phyloP scores from a whole-genome alignment of 2,113 vertebrate species.

The Chionomys nivalis region DNA sequence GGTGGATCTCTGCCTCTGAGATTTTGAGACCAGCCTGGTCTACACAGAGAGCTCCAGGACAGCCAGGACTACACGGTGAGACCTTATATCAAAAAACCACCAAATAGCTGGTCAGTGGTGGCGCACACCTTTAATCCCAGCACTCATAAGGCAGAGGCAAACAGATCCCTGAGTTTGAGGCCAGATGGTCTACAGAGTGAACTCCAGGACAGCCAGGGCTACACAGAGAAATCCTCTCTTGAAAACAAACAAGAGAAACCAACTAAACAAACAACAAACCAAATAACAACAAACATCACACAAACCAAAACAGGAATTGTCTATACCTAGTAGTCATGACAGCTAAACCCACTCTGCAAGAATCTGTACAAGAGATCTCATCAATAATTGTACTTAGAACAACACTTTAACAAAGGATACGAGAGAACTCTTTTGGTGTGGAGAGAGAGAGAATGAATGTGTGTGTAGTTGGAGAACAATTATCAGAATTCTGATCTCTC shows the following conservation, averaged over 20 bases:
- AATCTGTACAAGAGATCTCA: neutral
- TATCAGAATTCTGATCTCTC: neutral
- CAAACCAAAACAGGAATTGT: neutral
- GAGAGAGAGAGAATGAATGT: too few species aligned
- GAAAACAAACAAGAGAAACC: neutral
- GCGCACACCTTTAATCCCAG: neutral
- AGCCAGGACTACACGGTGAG: neutral
- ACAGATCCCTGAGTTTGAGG: neutral
- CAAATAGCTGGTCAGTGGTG: neutral
- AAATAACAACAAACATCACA: neutral
- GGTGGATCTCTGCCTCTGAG: too few species aligned
- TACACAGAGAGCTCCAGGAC: neutral
- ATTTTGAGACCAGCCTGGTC: neutral
- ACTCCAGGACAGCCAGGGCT: neutral
- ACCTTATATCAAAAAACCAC: neutral
- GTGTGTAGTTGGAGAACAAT: neutral
- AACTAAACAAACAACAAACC: neutral
- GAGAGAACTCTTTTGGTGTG: neutral
- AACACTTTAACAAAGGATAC: constrained; percentile 5
- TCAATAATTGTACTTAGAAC: neutral
- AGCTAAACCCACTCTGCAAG: neutral
- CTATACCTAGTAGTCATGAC: neutral
- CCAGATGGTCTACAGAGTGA: neutral
- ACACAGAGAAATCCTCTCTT: neutral
- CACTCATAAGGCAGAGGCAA: neutral